Percentiles rank a stretch among this genome's conserved stretches.
phyloP scores from a whole-genome alignment of 2,113 vertebrate genomes.

The Polypterus senegalus region DNA sequence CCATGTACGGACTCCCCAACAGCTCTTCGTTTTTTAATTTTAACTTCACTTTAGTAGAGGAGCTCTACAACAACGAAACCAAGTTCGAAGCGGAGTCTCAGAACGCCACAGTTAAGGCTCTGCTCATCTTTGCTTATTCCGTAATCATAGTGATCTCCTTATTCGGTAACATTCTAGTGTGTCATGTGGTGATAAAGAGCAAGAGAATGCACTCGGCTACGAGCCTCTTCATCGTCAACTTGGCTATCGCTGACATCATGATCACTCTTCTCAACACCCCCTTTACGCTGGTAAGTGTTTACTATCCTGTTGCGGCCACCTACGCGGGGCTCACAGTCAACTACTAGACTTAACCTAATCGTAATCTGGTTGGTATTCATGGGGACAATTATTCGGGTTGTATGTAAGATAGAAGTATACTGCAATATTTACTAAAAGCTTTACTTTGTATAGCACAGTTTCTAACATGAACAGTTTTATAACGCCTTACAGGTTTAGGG shows the following conservation, averaged over 20 bases:
- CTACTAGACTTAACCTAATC: too few species aligned
- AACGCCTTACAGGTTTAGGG: too few species aligned
- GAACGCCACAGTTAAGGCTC: constrained; percentile 32
- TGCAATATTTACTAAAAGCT: too few species aligned
- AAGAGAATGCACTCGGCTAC: constrained; percentile 52
- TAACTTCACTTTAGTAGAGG: constrained; percentile 39
- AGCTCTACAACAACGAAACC: constrained; percentile 28
- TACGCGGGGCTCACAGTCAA: not conserved
- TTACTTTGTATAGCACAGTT: not conserved
- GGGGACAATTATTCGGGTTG: too few species aligned
- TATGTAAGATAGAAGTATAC: too few species aligned
- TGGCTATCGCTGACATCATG: constrained; percentile 56
- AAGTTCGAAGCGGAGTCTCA: constrained; percentile 40
- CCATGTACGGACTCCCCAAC: constrained; percentile 30
- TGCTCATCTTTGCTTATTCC: constrained; percentile 50
- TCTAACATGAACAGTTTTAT: too few species aligned
- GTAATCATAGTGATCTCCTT: constrained; percentile 58
- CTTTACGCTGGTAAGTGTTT: constrained; percentile 58
- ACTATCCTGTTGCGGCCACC: not conserved
- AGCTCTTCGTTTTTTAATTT: constrained; percentile 32
- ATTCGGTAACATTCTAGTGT: constrained; percentile 54
- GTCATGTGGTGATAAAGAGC: constrained; percentile 59
- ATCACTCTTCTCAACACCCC: constrained; percentile 58
- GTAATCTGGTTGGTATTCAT: too few species aligned
- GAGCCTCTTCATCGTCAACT: constrained; percentile 56